Conservation (phyloP, 2,888 invertebrate species). For the Notodromas monacha region DNA sequence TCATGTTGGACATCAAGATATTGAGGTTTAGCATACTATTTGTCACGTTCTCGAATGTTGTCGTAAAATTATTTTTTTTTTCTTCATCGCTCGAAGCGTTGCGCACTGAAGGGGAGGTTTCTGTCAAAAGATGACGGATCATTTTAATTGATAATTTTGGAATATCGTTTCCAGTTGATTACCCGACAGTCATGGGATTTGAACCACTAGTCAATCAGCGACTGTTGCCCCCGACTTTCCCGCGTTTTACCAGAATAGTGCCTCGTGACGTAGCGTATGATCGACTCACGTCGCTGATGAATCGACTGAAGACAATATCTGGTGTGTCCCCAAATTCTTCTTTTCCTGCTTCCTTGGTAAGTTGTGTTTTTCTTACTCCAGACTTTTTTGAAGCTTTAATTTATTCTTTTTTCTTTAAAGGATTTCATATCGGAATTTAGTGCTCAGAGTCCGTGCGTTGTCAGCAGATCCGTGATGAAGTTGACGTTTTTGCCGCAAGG, state of each 20-base stretch:
- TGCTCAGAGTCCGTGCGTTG: conserved; percentile 49
- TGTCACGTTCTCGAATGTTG: too few species aligned
- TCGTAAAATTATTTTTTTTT: too few species aligned
- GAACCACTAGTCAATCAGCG: conserved; percentile 84
- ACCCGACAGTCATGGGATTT: conserved; percentile 34
- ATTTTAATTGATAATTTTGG: too few species aligned
- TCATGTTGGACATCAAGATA: too few species aligned
- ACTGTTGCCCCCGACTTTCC: conserved; percentile 85
- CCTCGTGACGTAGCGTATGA: conserved; percentile 35
- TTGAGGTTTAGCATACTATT: too few species aligned
- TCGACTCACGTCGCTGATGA: conserved; percentile 48
- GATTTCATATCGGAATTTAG: conserved; percentile 83
- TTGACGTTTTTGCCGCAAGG: conserved; percentile 30
- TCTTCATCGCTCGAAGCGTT: too few species aligned
- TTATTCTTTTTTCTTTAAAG: conserved; percentile 15
- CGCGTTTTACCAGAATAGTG: conserved; percentile 71
- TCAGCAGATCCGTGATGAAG: conserved; percentile 64
- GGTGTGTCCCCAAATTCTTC: conserved; percentile 41
- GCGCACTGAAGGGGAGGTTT: too few species aligned
- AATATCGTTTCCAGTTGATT: conserved; percentile 11
- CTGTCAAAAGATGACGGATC: too few species aligned
- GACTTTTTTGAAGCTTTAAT: conserved; percentile 2
- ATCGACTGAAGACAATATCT: conserved; percentile 41
- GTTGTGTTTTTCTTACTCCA: conserved; percentile 10
- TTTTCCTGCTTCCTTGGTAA: conserved; percentile 48